Percentiles rank a stretch among this genome's conserved stretches.
Conservation (phyloP, 2,797 vertebrate species). For the Sebastes iracundus region DNA sequence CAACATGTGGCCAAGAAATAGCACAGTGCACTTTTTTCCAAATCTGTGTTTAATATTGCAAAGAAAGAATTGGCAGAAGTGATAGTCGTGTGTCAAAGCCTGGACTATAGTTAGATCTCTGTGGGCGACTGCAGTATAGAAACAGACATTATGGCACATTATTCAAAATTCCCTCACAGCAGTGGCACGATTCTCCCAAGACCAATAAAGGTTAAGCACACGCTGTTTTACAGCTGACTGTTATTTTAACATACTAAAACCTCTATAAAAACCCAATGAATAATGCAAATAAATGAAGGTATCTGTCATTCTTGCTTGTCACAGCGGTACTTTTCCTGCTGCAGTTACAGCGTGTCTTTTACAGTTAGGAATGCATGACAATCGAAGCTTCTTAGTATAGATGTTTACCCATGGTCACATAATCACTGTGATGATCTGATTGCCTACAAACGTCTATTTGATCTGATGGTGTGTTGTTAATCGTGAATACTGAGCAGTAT, state of each 20-base stretch:
- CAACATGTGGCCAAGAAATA: not conserved
- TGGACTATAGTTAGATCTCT: not conserved
- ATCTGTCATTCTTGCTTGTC: conserved; percentile 11
- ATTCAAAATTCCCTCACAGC: conserved; percentile 27
- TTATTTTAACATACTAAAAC: conserved; percentile 30
- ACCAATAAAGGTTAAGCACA: conserved; percentile 13
- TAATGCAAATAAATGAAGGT: conserved; percentile 15
- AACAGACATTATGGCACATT: conserved; percentile 14
- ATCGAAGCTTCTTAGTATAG: conserved; percentile 1
- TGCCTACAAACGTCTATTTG: conserved; percentile 27
- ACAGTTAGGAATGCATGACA: conserved; percentile 16
- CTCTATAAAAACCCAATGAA: conserved; percentile 12
- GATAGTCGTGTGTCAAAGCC: not conserved
- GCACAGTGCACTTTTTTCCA: not conserved
- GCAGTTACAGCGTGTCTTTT: not conserved
- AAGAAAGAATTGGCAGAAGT: not conserved
- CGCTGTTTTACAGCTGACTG: conserved; percentile 39
- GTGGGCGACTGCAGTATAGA: not conserved
- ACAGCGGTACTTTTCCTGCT: not conserved
- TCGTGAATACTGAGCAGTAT: conserved; percentile 5
- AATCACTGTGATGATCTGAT: conserved; percentile 40
- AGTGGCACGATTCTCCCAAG: conserved; percentile 5
- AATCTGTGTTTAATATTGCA: conserved; percentile 19
- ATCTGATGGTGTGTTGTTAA: conserved; percentile 17
- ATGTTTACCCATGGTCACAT: conserved; percentile 16